These are phyloP conservation scores for Dasyprocta punctata DNA, from an alignment of 2,113 vertebrate species.

Conservation along the genomic window DNA sequence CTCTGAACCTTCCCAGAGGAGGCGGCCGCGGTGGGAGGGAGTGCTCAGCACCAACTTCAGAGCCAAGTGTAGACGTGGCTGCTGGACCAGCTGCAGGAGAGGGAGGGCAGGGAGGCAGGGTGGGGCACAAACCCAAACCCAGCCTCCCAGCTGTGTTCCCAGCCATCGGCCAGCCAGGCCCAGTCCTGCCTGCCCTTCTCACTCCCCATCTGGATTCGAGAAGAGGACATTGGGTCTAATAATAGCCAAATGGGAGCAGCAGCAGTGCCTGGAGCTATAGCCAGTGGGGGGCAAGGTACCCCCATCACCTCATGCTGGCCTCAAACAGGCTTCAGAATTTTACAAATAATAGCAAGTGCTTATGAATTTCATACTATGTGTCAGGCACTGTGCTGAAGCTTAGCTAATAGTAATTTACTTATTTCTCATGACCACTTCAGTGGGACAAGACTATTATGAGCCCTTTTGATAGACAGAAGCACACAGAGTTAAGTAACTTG, in stretches of 20 bases:
- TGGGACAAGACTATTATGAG: background rate
- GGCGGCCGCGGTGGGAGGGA: conserved; percentile 68
- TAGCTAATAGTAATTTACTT: background rate
- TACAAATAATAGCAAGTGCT: conserved; percentile 23
- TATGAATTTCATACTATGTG: background rate
- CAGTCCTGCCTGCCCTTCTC: background rate
- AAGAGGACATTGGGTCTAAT: conserved; percentile 64
- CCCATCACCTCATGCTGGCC: background rate
- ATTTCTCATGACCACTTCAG: background rate
- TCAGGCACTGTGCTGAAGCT: background rate
- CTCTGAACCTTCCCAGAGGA: conserved; percentile 70
- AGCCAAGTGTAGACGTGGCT: conserved; percentile 80
- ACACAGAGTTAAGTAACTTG: background rate
- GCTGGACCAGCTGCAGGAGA: conserved; percentile 67
- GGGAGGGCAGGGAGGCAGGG: conserved; percentile 70
- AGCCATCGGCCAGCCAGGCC: conserved; percentile 42
- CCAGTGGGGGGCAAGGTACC: background rate
- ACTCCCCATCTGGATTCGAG: conserved; percentile 72
- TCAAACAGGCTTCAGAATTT: conserved; percentile 35
- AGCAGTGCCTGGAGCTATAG: background rate
- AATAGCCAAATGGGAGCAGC: conserved; percentile 61
- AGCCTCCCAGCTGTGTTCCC: conserved; percentile 67
- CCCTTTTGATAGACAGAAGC: background rate
- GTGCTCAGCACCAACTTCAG: conserved; percentile 35
- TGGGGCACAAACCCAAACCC: conserved; percentile 66